Conservation (phyloP, 2,113 vertebrate genomes). For the Taxidea taxus region DNA sequence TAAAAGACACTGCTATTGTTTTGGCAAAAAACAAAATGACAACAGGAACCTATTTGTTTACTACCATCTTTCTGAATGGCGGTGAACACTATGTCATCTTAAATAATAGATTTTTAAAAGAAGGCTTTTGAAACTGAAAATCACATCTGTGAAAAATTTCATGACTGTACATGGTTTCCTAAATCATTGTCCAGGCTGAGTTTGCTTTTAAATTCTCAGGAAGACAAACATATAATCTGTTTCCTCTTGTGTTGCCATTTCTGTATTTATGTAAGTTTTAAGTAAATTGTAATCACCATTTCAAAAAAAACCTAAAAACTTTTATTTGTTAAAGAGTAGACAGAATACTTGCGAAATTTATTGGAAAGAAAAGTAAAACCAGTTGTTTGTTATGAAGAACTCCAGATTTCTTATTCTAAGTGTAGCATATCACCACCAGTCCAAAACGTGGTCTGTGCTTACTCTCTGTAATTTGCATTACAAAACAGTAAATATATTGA, state of each 20-base stretch:
- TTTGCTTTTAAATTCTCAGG: slow-evolving; percentile 60
- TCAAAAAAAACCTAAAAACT: not conserved
- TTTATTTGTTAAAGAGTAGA: not conserved
- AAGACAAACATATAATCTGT: not conserved
- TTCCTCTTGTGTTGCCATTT: not conserved
- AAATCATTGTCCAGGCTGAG: slow-evolving; percentile 61
- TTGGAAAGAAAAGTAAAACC: not conserved
- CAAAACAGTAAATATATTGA: not conserved
- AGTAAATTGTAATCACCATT: not conserved
- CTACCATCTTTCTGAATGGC: slow-evolving; percentile 69
- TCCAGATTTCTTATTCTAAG: not conserved
- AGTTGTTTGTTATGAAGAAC: not conserved
- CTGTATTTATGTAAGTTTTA: not conserved
- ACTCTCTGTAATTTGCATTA: not conserved
- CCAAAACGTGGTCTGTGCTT: not conserved
- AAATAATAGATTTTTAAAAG: slow-evolving; percentile 77
- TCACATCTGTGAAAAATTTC: slow-evolving; percentile 60
- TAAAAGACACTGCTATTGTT: slow-evolving; percentile 79
- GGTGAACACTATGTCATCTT: slow-evolving; percentile 68
- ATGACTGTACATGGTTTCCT: slow-evolving; percentile 41
- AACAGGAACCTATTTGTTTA: slow-evolving; percentile 84
- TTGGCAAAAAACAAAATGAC: slow-evolving; percentile 78
- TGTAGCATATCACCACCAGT: not conserved
- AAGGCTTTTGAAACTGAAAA: slow-evolving; percentile 70
- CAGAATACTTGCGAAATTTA: not conserved